These are phyloP conservation scores for Chaenocephalus aceratus DNA, from an alignment of 2,113 vertebrate genomes.

Conservation along the genomic window DNA sequence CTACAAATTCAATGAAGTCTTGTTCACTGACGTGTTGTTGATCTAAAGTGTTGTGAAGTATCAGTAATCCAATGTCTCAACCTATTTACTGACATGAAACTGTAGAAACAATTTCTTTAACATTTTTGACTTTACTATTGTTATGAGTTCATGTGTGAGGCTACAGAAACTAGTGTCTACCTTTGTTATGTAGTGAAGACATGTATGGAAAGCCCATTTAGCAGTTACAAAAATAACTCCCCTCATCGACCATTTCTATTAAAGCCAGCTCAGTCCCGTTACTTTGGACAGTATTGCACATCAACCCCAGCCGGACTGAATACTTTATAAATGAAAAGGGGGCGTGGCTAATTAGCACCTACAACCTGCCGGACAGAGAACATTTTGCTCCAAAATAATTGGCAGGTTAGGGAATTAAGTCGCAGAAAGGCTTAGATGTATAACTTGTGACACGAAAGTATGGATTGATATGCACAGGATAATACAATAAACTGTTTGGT, in stretches of 20 bases:
- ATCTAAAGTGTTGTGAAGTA: conserved; percentile 10
- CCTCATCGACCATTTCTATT: conserved; percentile 73
- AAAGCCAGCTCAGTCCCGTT: conserved; percentile 70
- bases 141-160: conserved; percentile 3
- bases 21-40: conserved; percentile 27
- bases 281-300: not conserved
- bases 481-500: too few species aligned
- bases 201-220: conserved; percentile 48
- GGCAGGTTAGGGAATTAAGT: too few species aligned
- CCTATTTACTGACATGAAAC: conserved; percentile 2
- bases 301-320: not conserved
- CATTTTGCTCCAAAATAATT: too few species aligned
- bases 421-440: too few species aligned
- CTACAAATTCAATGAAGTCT: conserved; percentile 1
- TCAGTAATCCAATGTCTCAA: conserved; percentile 17
- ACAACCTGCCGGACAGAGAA: too few species aligned
- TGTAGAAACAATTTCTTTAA: conserved; percentile 1
- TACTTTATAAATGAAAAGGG: not conserved
- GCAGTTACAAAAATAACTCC: conserved; percentile 52
- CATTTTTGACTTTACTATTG: not conserved
- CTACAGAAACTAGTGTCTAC: conserved; percentile 21
- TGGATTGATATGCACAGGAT: too few species aligned
- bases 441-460: too few species aligned
- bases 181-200: conserved; percentile 39
- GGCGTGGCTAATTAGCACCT: too few species aligned